Evolutionary conservation across 2,797 vertebrate genomes (phyloP), one percentile per base, ranked within the genome.

Genomic region (Psittacula derbiana): DNA sequence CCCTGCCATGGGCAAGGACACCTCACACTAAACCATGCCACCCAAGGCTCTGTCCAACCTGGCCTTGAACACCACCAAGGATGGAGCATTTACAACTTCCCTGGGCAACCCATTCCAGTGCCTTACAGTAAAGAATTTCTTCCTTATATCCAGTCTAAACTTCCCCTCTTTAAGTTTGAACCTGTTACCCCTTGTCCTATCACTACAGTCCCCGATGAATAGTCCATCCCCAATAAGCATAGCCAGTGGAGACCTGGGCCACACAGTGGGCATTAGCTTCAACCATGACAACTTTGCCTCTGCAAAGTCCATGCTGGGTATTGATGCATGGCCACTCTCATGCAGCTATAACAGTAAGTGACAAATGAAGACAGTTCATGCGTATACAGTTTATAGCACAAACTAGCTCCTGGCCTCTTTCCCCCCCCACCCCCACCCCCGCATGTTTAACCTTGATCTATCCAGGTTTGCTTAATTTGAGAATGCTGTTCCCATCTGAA

Each of bases 301-400:
- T 52, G 33, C 21, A 27, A 76, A 60, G n/a, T 13, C 40, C 10
- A 3, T 31, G 38, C 25, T 30, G 41, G 40, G 6, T 30, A 24
- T 16, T 8, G 8, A 31, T 2, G 16, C 2, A 2, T 1, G 3
- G 41, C 33, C 4, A 3, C 21, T 31, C 53, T 65, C 1, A 0
- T 10, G 33, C 16, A 18, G 31, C 12, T 41, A 31, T 73, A 82
- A 49, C 0, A 2, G n/a, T 11, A 43, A 58, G 30, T 8, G 62
- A 33, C 24, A 79, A 69, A 80, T 10, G 21, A 72, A 78, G 49
- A 71, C 38, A 27, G 2, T 80, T 61, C 12, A 23, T 6, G 21
- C 4, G 1, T n/a, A 40, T 38, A 13, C 0, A 0, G 12, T 24
- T 11, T 23, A 30, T 21, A 30, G 38, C 5, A 30, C 19, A 66